Evolutionary conservation across 2,113 vertebrate genomes (phyloP), one percentile per base, ranked within the genome.

Genomic region (Probosciger aterrimus): DNA sequence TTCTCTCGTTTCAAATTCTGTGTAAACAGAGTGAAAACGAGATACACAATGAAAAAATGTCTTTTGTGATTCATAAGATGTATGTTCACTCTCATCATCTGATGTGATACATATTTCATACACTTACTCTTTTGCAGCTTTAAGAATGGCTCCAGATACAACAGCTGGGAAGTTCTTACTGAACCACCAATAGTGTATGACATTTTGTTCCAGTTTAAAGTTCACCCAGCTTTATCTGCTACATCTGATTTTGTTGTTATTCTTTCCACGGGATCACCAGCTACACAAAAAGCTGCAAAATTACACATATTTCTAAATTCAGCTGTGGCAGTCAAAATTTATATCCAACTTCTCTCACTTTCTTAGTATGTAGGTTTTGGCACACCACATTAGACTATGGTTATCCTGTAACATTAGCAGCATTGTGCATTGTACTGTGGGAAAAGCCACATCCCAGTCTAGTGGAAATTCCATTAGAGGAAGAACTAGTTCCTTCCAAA

Each of bases 341-440:
- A 50, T 24, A 94, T 64, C 39, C 37, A 73, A 8, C 24, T 55
- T 71, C 81, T 94, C 55, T 96, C 65, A n/a, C 83, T 47, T 83
- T 89, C n/a, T 92, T 93, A 90, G 20, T 60, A 49, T 59, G 71
- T 71, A 88, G 82, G 70, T 89, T 94, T 76, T 96, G 97, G 88
- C 91, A 79, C 73, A 74, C 23, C 18, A 28, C 23, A 53, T 49
- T 70, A 46, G 63, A 76, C 46, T 95, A 39, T 27, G 57, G 71
- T 82, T 92, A 46, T 75, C 35, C 92, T 81, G 35, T 74, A 88
- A 96, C 55, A 31, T 94, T 86, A 92, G 44, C 7, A 59, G 33
- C 25, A 41, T 37, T 89, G 89, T 95, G 62, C 10, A 2, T 84
- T 92, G 70, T 81, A 11, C 62, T 87, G 37, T 65, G 68, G n/a